Percentiles rank a stretch among this genome's conserved stretches.
Evolutionary conservation across 1,140 invertebrate genomes (phyloP).

Genomic region (Ceratoteleas bidentatus): DNA sequence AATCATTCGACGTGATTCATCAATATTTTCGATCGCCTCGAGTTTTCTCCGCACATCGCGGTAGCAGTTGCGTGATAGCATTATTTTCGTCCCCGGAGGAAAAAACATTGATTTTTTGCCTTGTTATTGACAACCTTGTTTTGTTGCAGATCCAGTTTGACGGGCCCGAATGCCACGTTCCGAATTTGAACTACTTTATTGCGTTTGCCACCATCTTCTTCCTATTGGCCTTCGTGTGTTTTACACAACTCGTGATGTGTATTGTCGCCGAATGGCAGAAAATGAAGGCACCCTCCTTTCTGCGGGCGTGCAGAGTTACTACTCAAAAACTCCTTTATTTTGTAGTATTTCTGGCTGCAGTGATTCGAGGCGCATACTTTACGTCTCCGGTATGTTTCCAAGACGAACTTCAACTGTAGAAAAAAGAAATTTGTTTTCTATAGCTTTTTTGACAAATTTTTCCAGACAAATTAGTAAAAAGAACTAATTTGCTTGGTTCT

Average conservation of each 20-base stretch:
- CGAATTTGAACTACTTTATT: slow-evolving; percentile 86
- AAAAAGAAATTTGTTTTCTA: no score
- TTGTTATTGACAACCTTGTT: background rate
- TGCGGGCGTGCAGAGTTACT: slow-evolving; percentile 91
- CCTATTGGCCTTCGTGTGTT: slow-evolving; percentile 90
- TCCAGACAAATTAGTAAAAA: no score
- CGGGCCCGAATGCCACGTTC: slow-evolving; percentile 84
- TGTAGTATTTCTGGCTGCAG: slow-evolving; percentile 92
- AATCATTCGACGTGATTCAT: slow-evolving; percentile 3
- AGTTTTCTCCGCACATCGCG: background rate
- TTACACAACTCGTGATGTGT: slow-evolving; percentile 93
- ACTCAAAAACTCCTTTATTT: slow-evolving; percentile 96
- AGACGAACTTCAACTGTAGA: no score
- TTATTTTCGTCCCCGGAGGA: no score
- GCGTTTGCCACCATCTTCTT: slow-evolving; percentile 91
- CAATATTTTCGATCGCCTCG: slow-evolving; percentile 1
- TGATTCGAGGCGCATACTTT: slow-evolving; percentile 93
- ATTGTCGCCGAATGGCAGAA: slow-evolving; percentile 90
- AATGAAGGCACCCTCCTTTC: slow-evolving; percentile 90
- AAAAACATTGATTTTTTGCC: no score
- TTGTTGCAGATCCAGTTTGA: slow-evolving; percentile 85
- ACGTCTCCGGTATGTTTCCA: slow-evolving; percentile 93
- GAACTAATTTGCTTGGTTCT: no score
- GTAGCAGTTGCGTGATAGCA: no score
- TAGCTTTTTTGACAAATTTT: no score